Conservation (phyloP, 1,140 invertebrate genomes). For the Drosophila lowei region DNA sequence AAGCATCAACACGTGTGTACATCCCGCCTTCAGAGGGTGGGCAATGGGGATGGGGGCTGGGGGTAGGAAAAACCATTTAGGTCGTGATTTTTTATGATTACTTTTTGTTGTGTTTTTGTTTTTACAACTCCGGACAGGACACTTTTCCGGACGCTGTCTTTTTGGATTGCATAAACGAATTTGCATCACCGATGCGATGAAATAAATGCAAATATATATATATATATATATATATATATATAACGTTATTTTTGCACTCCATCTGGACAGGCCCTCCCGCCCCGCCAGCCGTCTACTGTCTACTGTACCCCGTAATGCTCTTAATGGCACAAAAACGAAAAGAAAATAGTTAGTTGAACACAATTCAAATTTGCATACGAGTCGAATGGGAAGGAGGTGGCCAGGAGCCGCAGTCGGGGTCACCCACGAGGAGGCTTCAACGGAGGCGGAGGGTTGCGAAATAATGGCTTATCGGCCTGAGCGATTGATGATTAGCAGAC, state of each 20-base stretch:
- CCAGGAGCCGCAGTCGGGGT: no score
- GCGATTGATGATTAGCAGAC: no score
- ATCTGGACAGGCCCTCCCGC: constrained; percentile 17
- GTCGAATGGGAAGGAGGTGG: not conserved
- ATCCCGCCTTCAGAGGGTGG: not conserved
- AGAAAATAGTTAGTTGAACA: constrained; percentile 15
- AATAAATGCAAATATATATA: constrained; percentile 65
- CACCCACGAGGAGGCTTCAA: no score
- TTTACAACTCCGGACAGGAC: constrained; percentile 9
- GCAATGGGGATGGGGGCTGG: no score
- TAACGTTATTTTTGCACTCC: constrained; percentile 46
- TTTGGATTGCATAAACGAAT: constrained; percentile 49
- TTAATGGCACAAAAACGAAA: constrained; percentile 31
- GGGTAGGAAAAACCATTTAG: constrained; percentile 34
- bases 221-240: constrained; percentile 56
- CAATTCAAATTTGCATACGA: constrained; percentile 42
- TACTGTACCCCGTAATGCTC: constrained; percentile 27
- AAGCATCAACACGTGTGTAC: constrained; percentile 40
- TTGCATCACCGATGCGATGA: constrained; percentile 50
- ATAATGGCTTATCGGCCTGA: no score
- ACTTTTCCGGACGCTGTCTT: constrained; percentile 6
- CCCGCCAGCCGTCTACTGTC: not conserved
- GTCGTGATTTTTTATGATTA: constrained; percentile 60
- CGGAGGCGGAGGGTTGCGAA: no score
- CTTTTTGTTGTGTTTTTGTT: constrained; percentile 36